These are phyloP conservation scores for Caenorhabditis drosophilae DNA, from an alignment of 2,888 invertebrate species.

Conservation along the genomic window DNA sequence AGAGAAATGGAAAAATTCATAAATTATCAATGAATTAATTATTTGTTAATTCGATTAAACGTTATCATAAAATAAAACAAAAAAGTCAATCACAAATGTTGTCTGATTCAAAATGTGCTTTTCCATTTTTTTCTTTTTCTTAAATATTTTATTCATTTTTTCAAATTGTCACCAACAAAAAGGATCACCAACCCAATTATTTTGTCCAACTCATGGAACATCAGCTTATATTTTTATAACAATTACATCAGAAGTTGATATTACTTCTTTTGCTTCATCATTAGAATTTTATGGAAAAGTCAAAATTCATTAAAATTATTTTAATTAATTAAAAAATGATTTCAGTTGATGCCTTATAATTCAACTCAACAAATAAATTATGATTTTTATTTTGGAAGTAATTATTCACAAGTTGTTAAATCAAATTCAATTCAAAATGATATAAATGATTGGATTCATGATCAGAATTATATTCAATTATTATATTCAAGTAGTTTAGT, in stretches of 20 bases:
- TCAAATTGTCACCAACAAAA: not conserved
- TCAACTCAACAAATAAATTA: conserved; percentile 20
- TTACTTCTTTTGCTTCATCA: conserved; percentile 21
- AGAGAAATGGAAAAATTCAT: too few relatives aligned
- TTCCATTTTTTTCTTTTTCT: not conserved
- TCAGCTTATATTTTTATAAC: conserved; percentile 43
- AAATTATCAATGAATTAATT: too few relatives aligned
- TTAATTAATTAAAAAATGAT: not conserved
- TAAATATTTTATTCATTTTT: not conserved
- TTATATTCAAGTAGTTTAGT: conserved; percentile 14
- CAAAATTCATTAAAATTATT: not conserved
- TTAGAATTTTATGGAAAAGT: conserved; percentile 37
- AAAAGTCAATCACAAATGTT: too few relatives aligned
- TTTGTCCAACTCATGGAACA: conserved; percentile 46
- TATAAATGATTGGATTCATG: conserved; percentile 27
- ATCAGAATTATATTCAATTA: conserved; percentile 5
- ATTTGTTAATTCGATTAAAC: too few relatives aligned
- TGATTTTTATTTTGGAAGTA: conserved; percentile 34
- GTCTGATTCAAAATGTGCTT: too few relatives aligned
- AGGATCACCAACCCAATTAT: conserved; percentile 25
- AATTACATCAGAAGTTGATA: conserved; percentile 20
- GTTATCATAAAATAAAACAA: too few relatives aligned
- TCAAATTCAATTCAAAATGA: conserved; percentile 16
- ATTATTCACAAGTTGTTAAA: conserved; percentile 24
- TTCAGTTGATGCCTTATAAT: conserved; percentile 25